Base-by-base conservation (phyloP, 2,113 vertebrate genomes). In the Bujurquina vittata region DNA sequence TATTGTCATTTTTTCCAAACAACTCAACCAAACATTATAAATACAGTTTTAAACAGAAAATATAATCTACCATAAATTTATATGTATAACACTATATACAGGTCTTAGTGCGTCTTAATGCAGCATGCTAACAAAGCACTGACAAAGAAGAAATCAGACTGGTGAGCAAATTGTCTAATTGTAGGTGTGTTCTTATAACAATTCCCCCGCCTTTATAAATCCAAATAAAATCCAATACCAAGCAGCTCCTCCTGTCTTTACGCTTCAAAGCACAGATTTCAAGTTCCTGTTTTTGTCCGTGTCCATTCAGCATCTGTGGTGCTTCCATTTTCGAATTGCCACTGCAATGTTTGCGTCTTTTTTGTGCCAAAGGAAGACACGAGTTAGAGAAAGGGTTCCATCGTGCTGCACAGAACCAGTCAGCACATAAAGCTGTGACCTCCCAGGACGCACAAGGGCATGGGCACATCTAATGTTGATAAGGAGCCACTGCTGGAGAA, bases 401-500 rank as follows among this genome's bases (percentile, higher is more conserved):
- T 96, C 91, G 0, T 84, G 54, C 17, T 93, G 93, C 75, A 96
- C 95, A 1, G 92, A 93, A 7, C 97, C 97, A 0, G 95, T 95
- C 69, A 98, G 92, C 75, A 98, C 94, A 61, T 96, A 97, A 2
- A 97, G 92, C 93, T 92, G 94, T 0, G 96, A 92, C 2, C 94
- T 96, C 1, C 96, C 94, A 1, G 92, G 95, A 0, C 95, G 95
- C 22, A 90, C 93, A 61, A 98, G 94, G 23, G 52, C 82, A 22
- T 91, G 88, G 0, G 95, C 94, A 29, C 97, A 98, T 61, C 91
- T 92, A 29, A 96, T 92, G 83, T 98, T 97, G 86, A 97, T 95
- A 54, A 97, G 94, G 60, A 98, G 94, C 97, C 97, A 98, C 79
- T 97, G 96, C 67, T 95, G 95, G 60, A 98, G 94, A 31, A 97